phyloP scores from a whole-genome alignment of 2,888 invertebrate genomes.

The Yponomeuta sedellus region DNA sequence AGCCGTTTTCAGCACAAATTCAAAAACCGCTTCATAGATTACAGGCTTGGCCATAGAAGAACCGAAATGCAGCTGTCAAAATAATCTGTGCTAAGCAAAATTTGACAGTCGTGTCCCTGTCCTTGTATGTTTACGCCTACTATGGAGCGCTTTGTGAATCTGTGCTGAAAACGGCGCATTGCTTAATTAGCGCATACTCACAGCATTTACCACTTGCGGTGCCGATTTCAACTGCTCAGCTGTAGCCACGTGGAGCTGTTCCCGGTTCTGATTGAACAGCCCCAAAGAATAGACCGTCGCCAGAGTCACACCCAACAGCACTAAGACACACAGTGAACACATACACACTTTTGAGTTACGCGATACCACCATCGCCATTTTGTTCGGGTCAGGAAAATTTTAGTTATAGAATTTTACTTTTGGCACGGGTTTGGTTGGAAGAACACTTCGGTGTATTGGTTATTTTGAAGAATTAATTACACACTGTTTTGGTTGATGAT shows the following conservation, averaged over 20 bases:
- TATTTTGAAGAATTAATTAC: background rate
- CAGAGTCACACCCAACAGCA: constrained; percentile 47
- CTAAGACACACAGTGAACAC: constrained; percentile 42
- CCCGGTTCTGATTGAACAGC: constrained; percentile 30
- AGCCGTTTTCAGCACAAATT: too few species aligned
- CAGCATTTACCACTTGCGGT: constrained; percentile 36
- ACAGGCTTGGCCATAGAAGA: too few species aligned
- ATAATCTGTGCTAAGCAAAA: too few species aligned
- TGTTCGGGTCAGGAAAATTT: constrained; percentile 19
- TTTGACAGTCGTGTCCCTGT: too few species aligned
- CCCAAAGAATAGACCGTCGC: constrained; percentile 51
- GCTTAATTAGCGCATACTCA: background rate
- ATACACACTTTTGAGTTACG: constrained; percentile 54
- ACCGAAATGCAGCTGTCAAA: too few species aligned
- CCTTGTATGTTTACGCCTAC: too few species aligned
- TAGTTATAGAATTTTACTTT: background rate
- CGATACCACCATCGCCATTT: constrained; percentile 66
- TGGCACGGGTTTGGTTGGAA: background rate
- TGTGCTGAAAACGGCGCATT: too few species aligned
- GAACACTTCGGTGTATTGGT: background rate
- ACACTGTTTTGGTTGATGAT: too few species aligned
- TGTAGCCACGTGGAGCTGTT: constrained; percentile 28
- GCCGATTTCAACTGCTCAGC: constrained; percentile 42
- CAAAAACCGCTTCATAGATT: too few species aligned
- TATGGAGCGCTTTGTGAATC: too few species aligned